phyloP scores from a whole-genome alignment of 1,140 invertebrate genomes.

The Spodoptera litura region DNA sequence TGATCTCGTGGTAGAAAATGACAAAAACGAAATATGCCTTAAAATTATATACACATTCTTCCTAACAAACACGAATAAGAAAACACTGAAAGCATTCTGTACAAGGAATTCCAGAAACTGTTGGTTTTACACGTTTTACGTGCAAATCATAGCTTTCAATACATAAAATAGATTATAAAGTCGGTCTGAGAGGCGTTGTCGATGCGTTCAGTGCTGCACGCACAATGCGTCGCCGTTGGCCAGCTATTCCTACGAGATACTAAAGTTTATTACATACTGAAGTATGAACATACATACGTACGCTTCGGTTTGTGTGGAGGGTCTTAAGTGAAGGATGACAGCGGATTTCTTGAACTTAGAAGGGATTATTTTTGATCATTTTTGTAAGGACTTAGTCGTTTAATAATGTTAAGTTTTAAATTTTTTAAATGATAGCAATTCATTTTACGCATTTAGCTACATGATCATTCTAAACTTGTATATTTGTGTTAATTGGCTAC shows the following conservation, averaged over 20 bases:
- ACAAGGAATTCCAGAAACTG: conserved; percentile 11
- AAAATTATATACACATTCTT: not conserved
- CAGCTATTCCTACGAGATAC: conserved; percentile 62
- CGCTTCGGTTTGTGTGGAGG: conserved; percentile 42
- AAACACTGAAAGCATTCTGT: not conserved
- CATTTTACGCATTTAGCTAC: no score
- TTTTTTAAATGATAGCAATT: no score
- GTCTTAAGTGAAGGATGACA: not conserved
- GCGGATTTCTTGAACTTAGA: not conserved
- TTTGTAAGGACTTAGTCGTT: no score
- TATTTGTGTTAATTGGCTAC: no score
- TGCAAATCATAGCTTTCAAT: conserved; percentile 24
- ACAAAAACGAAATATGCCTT: not conserved
- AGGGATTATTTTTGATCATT: no score
- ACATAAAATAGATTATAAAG: conserved; percentile 54
- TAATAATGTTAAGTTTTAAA: no score
- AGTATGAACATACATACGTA: conserved; percentile 58
- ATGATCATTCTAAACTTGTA: no score
- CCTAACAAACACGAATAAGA: not conserved
- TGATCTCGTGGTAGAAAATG: no score
- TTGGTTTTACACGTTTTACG: conserved; percentile 27
- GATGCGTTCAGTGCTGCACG: conserved; percentile 46
- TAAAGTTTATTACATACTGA: conserved; percentile 68
- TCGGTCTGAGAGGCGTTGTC: conserved; percentile 50
- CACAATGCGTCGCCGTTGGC: conserved; percentile 64